These are phyloP conservation scores for Cylindroiulus punctatus DNA, from an alignment of 2,888 invertebrate species.

Conservation along the genomic window DNA sequence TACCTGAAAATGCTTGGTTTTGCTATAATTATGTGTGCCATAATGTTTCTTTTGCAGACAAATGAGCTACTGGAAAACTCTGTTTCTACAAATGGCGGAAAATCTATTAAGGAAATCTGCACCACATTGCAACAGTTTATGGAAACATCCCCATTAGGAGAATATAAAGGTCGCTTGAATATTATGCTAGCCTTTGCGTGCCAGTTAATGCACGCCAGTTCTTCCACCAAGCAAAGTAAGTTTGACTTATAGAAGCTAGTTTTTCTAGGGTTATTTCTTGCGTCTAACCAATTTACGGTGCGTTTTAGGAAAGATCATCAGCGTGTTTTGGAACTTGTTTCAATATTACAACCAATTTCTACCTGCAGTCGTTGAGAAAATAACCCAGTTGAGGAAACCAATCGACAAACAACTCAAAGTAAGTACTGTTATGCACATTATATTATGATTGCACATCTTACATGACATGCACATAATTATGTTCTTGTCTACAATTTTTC, in stretches of 20 bases:
- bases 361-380: conserved; percentile 72
- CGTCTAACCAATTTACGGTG: conserved; percentile 56
- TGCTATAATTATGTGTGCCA: neutral
- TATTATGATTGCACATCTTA: neutral
- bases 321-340: conserved; percentile 79
- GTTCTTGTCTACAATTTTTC: neutral
- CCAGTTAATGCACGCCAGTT: conserved; percentile 69
- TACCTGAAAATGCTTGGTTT: neutral
- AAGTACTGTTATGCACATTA: neutral
- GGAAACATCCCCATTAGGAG: conserved; percentile 83
- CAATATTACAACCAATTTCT: conserved; percentile 86
- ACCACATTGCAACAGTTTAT: conserved; percentile 81
- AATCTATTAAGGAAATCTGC: conserved; percentile 67
- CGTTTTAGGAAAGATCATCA: conserved; percentile 61
- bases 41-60: neutral
- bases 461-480: neutral
- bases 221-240: conserved; percentile 28
- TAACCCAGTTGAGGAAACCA: conserved; percentile 77
- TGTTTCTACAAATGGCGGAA: neutral
- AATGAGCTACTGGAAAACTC: conserved; percentile 55
- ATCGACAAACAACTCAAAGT: conserved; percentile 88
- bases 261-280: neutral
- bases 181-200: conserved; percentile 84
- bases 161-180: conserved; percentile 81
- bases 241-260: conserved; percentile 9